A percentile compares a stretch with the other conserved stretches of the same genome.
phyloP scores from a whole-genome alignment of 1,140 invertebrate species.

The Mesaphorura yosii region DNA sequence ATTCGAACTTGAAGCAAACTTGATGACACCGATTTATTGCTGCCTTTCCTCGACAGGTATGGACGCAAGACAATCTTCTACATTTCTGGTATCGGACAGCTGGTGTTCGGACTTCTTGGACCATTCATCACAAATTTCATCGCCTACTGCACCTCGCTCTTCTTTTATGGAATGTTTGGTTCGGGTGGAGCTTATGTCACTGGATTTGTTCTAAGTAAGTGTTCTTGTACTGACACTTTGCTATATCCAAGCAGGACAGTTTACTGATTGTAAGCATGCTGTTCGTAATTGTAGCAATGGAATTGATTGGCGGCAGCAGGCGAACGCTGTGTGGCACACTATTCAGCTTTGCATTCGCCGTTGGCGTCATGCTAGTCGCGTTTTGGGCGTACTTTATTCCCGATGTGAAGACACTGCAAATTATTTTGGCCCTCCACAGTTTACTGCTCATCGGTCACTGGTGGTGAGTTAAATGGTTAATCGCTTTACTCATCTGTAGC shows the following conservation, averaged over 20 bases:
- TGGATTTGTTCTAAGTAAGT: slow-evolving; percentile 31
- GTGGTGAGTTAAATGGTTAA: slow-evolving; percentile 42
- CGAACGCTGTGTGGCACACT: slow-evolving; percentile 28
- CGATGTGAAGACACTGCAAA: slow-evolving; percentile 47
- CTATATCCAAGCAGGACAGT: background rate
- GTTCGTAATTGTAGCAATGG: slow-evolving; percentile 29
- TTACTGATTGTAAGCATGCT: too few species aligned
- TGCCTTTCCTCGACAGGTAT: slow-evolving; percentile 41
- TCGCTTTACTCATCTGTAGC: too few species aligned
- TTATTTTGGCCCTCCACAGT: slow-evolving; percentile 64
- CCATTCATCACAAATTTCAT: slow-evolving; percentile 26
- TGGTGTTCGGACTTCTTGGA: slow-evolving; percentile 23
- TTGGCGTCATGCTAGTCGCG: slow-evolving; percentile 29
- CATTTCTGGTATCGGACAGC: slow-evolving; percentile 36
- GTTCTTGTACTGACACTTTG: background rate
- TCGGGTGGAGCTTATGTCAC: slow-evolving; percentile 30
- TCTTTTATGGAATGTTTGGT: slow-evolving; percentile 31
- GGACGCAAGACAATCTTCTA: slow-evolving; percentile 71
- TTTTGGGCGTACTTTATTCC: slow-evolving; percentile 24
- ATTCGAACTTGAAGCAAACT: too few species aligned
- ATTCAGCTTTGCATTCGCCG: slow-evolving; percentile 26
- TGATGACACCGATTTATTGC: background rate
- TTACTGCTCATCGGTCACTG: slow-evolving; percentile 60
- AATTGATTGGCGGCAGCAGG: slow-evolving; percentile 25
- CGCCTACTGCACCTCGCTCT: slow-evolving; percentile 17